Conservation (phyloP, 2,113 vertebrate species). For the Corynorhinus townsendii region DNA sequence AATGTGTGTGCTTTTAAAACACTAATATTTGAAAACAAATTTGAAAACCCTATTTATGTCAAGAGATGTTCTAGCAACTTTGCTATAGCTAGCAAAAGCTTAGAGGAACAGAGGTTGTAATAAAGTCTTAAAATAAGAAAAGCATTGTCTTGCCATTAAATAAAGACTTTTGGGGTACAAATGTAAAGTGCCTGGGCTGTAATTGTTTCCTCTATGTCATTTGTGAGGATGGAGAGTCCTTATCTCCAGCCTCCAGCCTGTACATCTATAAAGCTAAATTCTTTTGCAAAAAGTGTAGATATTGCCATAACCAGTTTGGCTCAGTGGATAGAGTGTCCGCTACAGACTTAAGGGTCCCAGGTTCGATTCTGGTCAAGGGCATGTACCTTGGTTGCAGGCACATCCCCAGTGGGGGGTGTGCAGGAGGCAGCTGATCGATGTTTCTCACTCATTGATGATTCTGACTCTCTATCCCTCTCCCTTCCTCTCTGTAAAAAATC, state of each 20-base stretch:
- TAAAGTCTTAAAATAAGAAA: conserved; percentile 52
- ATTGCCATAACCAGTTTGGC: background rate
- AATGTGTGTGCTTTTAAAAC: conserved; percentile 63
- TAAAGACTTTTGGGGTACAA: conserved; percentile 51
- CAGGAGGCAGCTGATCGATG: too few relatives aligned
- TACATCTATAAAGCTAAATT: conserved; percentile 48
- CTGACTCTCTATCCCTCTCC: too few relatives aligned
- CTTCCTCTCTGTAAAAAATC: too few relatives aligned
- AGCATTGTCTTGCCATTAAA: conserved; percentile 36
- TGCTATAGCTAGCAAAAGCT: conserved; percentile 40
- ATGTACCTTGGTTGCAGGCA: too few relatives aligned
- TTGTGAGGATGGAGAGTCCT: background rate
- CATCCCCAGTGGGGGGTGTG: too few relatives aligned
- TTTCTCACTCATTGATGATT: too few relatives aligned
- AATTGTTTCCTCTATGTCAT: conserved; percentile 42
- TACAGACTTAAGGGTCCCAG: too few relatives aligned
- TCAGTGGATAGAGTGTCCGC: too few relatives aligned
- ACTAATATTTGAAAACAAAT: conserved; percentile 77
- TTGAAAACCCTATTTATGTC: conserved; percentile 57
- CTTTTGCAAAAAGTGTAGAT: conserved; percentile 8
- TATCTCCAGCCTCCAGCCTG: conserved; percentile 26
- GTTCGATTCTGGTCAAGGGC: too few relatives aligned
- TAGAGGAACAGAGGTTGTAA: conserved; percentile 42
- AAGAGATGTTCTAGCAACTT: conserved; percentile 52
- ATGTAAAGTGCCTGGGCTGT: conserved; percentile 8